These are phyloP conservation scores for Apodemus sylvaticus DNA, from an alignment of 2,113 vertebrate genomes.

Conservation along the genomic window DNA sequence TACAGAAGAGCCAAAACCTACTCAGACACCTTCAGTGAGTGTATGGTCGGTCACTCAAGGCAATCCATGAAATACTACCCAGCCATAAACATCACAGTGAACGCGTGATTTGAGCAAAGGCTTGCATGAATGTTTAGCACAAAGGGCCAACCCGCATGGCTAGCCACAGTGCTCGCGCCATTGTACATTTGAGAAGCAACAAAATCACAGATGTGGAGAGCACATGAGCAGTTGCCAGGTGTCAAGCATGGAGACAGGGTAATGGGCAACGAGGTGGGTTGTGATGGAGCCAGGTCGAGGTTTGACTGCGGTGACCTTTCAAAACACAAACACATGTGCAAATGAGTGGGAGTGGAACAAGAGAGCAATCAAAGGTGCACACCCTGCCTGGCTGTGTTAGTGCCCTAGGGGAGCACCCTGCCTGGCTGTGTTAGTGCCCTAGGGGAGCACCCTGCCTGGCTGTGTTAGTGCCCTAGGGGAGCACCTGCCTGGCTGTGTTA, in stretches of 20 bases:
- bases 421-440: fast-evolving
- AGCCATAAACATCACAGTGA: background rate
- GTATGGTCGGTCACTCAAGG: background rate
- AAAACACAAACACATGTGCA: too few species aligned
- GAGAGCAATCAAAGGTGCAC: background rate
- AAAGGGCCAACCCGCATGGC: background rate
- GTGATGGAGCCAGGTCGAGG: fast-evolving
- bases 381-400: fast-evolving
- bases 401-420: fast-evolving
- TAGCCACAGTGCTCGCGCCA: fast-evolving
- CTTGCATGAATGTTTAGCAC: background rate
- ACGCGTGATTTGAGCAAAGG: too few species aligned
- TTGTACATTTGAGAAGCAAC: background rate
- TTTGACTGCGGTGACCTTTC: background rate
- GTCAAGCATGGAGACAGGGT: fast-evolving
- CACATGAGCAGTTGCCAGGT: background rate
- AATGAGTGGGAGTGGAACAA: background rate
- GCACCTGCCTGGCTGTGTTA: fast-evolving
- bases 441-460: too few species aligned
- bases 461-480: fast-evolving
- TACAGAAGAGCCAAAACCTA: background rate
- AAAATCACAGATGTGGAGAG: background rate
- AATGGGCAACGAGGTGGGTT: fast-evolving
- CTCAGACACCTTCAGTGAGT: background rate
- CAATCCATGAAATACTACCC: background rate